These are phyloP conservation scores for Lithosia quadra DNA, from an alignment of 2,888 invertebrate genomes.

Conservation along the genomic window DNA sequence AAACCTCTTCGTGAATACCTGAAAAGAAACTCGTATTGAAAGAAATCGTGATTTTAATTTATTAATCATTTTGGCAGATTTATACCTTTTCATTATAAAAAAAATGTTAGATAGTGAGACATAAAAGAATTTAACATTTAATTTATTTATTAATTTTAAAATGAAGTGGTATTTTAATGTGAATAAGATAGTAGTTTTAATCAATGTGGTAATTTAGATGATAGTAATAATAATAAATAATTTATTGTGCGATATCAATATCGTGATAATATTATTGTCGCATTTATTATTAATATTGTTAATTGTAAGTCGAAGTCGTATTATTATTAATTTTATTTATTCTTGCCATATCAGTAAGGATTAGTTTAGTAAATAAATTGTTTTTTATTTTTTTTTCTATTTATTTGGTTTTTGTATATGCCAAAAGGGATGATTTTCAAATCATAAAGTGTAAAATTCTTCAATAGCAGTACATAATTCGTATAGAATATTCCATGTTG, in stretches of 20 bases:
- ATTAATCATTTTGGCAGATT: background rate
- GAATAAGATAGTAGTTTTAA: background rate
- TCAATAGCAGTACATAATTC: too few relatives aligned
- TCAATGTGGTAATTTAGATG: background rate
- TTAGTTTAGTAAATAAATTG: slow-evolving; percentile 55
- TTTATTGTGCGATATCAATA: slow-evolving; percentile 20
- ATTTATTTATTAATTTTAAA: background rate
- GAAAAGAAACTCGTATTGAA: background rate
- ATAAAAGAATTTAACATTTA: background rate
- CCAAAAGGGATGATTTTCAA: background rate
- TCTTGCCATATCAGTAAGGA: slow-evolving; percentile 75
- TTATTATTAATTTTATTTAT: slow-evolving; percentile 62
- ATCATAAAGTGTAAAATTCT: too few relatives aligned
- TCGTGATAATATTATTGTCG: slow-evolving; percentile 42
- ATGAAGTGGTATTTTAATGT: background rate
- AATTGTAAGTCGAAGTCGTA: slow-evolving; percentile 44
- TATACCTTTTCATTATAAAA: background rate
- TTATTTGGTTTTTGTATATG: slow-evolving; percentile 22
- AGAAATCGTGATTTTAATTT: slow-evolving; percentile 1
- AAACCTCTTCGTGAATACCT: background rate
- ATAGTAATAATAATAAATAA: slow-evolving; percentile 3
- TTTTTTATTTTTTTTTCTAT: slow-evolving; percentile 41
- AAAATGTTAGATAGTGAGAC: background rate
- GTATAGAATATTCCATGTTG: too few relatives aligned
- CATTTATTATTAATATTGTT: slow-evolving; percentile 50